Evolutionary conservation across 2,113 vertebrate genomes (phyloP), one percentile per base, ranked within the genome.

Genomic region (Equus quagga): DNA sequence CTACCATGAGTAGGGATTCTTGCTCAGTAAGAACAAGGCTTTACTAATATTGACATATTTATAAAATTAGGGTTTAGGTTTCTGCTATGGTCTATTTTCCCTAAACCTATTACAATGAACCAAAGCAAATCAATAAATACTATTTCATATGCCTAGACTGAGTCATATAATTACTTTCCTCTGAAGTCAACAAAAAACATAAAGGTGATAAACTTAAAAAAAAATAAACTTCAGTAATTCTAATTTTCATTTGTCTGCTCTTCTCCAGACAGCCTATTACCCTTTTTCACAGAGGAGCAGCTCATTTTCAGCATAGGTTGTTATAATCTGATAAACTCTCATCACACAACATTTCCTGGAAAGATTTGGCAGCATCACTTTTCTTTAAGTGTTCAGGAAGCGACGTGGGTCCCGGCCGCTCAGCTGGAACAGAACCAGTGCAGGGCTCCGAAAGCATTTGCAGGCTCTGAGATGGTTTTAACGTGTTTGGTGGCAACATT

Each of bases 261-360:
- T 56, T 64, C 28, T 31, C 12, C 17, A 72, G 28, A 33, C 12
- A 24, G 0, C 24, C 75, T 36, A 2, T 72, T 49, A 31, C 3
- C 31, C 4, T 44, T 81, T 54, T 65, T 60, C 28, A 2, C 33
- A 70, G 13, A n/a, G 51, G 10, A 92, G 11, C 6, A 56, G 33
- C 49, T 95, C 11, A 5, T 69, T 28, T 86, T 96, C 26, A 60
- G 51, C 70, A 26, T 60, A 6, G 6, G 5, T 58, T 82, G 31
- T 94, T 76, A 44, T 26, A n/a, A 65, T 36, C 17, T n/a, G n/a
- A 67, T 83, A 62, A 91, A 84, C 28, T 44, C 90, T 65, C 51
- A 78, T 62, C 11, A 4, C 18, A 69, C 65, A 75, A 64, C 36
- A 90, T 86, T 96, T 92, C 89, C 94, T 94, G 78, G 91, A 89